phyloP scores from a whole-genome alignment of 2,797 vertebrate species.

The Takifugu rubripes region DNA sequence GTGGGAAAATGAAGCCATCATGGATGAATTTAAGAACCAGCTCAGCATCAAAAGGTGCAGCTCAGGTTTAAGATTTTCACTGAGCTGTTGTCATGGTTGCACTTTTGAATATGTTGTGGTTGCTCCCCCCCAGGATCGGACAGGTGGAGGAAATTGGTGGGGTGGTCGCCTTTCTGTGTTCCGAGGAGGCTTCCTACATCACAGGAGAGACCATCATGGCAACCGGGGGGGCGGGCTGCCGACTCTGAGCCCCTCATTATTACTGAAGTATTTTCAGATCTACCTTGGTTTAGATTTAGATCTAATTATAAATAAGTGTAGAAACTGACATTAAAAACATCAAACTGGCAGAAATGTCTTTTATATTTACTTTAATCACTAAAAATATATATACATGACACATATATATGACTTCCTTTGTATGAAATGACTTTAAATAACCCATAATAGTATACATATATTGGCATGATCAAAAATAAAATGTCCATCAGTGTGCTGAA shows the following conservation, averaged over 20 bases:
- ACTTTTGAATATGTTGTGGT: no score
- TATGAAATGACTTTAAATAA: no score
- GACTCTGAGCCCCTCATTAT: constrained; percentile 57
- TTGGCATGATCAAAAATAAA: no score
- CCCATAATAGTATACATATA: no score
- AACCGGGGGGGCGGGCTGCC: constrained; percentile 76
- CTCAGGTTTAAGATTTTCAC: neutral
- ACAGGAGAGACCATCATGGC: constrained; percentile 84
- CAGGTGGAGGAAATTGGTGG: constrained; percentile 81
- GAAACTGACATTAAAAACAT: neutral
- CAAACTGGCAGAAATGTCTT: no score
- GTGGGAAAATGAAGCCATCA: constrained; percentile 67
- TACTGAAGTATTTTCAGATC: no score
- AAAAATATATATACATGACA: no score
- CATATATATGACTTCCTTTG: no score
- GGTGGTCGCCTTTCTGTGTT: constrained; percentile 84
- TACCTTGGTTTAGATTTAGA: neutral
- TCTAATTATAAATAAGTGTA: no score
- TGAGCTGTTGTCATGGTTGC: neutral
- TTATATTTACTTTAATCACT: no score
- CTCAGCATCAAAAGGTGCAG: constrained; percentile 78
- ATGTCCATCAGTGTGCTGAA: neutral
- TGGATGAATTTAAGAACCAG: constrained; percentile 57
- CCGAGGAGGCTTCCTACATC: constrained; percentile 85
- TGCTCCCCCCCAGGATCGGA: constrained; percentile 72